Conservation (phyloP, 2,113 vertebrate genomes). For the Myrmecophaga tridactyla region DNA sequence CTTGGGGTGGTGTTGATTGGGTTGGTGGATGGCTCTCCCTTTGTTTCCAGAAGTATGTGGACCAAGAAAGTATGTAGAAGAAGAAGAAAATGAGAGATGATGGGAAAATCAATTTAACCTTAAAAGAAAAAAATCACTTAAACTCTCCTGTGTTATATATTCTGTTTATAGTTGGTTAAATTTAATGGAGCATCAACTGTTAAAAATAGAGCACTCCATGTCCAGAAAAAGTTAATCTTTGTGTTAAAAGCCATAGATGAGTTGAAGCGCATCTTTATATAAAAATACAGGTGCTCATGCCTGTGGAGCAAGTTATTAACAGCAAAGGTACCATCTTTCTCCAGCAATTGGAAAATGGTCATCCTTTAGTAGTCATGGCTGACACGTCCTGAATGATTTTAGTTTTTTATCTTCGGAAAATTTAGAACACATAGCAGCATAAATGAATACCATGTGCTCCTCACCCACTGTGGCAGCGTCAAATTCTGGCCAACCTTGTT, state of each 20-base stretch:
- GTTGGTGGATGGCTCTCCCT: neutral
- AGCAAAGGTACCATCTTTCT: neutral
- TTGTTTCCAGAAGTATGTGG: neutral
- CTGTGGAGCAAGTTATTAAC: neutral
- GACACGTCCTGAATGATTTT: neutral
- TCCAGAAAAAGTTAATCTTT: neutral
- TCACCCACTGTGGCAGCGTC: neutral
- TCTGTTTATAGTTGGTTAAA: neutral
- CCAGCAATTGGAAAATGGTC: no score
- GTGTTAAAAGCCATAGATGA: neutral
- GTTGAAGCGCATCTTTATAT: neutral
- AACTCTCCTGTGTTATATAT: neutral
- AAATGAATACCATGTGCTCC: neutral
- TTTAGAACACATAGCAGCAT: neutral
- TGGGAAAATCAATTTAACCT: neutral
- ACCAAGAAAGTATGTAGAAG: neutral
- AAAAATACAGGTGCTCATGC: neutral
- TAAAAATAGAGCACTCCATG: neutral
- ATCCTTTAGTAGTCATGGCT: neutral
- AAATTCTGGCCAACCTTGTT: neutral
- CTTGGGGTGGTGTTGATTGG: neutral
- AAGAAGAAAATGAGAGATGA: neutral
- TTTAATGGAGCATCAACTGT: neutral
- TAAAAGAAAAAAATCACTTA: neutral
- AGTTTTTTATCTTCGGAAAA: neutral